Conservation (phyloP, 1,140 invertebrate species). For the Pachyrhynchus sulphureomaculatus region DNA sequence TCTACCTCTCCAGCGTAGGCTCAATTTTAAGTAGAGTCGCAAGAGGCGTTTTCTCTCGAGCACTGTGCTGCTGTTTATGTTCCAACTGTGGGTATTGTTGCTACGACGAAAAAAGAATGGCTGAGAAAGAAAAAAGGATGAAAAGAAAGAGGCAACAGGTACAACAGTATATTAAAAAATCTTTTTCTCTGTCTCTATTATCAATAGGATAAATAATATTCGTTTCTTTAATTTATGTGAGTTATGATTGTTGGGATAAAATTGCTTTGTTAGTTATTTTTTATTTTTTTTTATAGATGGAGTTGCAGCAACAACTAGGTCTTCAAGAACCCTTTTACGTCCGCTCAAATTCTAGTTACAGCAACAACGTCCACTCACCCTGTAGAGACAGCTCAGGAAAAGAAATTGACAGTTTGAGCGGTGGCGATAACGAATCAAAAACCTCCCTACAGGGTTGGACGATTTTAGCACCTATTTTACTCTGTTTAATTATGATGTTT, state of each 20-base stretch:
- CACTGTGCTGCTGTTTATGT: conserved; percentile 79
- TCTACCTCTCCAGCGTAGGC: conserved; percentile 83
- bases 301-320: conserved; percentile 68
- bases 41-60: conserved; percentile 81
- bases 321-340: conserved; percentile 79
- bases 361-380: conserved; percentile 60
- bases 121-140: conserved; percentile 75
- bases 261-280: no score
- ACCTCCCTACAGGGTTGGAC: conserved; percentile 72
- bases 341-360: conserved; percentile 62
- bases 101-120: conserved; percentile 78
- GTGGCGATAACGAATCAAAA: conserved; percentile 69
- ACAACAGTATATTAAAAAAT: not conserved
- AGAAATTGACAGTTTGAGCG: conserved; percentile 69
- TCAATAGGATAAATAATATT: no score
- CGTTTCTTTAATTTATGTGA: no score
- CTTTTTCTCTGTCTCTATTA: no score
- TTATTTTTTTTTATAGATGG: conserved; percentile 55
- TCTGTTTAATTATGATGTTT: conserved; percentile 77
- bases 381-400: conserved; percentile 56
- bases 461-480: conserved; percentile 72
- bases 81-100: conserved; percentile 84
- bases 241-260: no score
- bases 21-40: conserved; percentile 82
- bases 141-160: conserved; percentile 70